These are phyloP conservation scores for Nilaparvata lugens DNA, from an alignment of 1,140 invertebrate genomes.

Conservation along the genomic window DNA sequence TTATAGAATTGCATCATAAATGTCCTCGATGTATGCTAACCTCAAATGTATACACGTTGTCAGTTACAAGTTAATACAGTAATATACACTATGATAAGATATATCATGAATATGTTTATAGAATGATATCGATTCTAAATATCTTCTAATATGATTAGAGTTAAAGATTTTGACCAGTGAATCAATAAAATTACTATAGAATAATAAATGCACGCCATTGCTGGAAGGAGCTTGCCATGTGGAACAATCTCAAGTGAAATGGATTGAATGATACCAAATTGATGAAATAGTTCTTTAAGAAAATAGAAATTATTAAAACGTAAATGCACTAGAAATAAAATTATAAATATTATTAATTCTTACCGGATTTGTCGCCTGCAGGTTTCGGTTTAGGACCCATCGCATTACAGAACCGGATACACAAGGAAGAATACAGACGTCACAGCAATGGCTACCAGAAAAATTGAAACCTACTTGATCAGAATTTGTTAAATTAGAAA, in stretches of 20 bases:
- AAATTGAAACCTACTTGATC: too few relatives aligned
- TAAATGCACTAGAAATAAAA: neutral
- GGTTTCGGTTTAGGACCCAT: slow-evolving; percentile 57
- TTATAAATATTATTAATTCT: slow-evolving; percentile 27
- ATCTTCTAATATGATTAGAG: too few relatives aligned
- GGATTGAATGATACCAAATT: slow-evolving; percentile 4
- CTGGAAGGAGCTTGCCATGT: slow-evolving; percentile 10
- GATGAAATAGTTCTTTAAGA: neutral
- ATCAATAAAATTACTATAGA: neutral
- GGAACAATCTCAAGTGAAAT: neutral
- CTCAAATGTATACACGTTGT: neutral
- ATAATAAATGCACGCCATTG: neutral
- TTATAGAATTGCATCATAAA: neutral
- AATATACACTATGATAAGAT: too few relatives aligned
- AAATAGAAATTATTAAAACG: slow-evolving; percentile 15
- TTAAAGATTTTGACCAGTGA: too few relatives aligned
- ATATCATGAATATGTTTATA: too few relatives aligned
- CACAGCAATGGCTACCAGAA: too few relatives aligned
- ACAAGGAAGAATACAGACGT: too few relatives aligned
- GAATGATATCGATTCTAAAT: too few relatives aligned
- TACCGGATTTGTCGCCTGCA: slow-evolving; percentile 50
- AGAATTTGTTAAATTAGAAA: too few relatives aligned
- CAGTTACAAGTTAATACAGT: neutral
- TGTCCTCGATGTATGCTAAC: neutral
- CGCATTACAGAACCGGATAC: slow-evolving; percentile 30